A percentile compares a stretch with the other conserved stretches of the same genome.
Conservation (phyloP, 2,888 invertebrate genomes). For the Mechanitis messenoides region DNA sequence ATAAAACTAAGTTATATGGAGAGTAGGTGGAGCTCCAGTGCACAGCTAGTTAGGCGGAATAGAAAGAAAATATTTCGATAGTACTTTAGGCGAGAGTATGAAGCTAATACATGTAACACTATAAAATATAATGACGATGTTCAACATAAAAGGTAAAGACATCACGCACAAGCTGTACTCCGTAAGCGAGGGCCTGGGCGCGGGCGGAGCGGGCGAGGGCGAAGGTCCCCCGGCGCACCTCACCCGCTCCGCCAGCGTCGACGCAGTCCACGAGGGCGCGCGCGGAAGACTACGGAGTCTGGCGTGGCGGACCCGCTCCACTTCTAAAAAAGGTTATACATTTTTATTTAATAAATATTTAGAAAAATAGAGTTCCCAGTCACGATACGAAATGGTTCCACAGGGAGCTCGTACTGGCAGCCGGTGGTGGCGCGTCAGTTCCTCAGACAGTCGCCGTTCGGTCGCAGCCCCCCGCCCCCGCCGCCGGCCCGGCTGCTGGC, state of each 20-base stretch:
- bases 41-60: too few species aligned
- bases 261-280: conserved; percentile 86
- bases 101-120: too few species aligned
- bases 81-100: too few species aligned
- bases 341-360: too few species aligned
- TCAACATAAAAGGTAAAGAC: conserved; percentile 78
- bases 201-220: conserved; percentile 63
- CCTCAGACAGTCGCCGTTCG: conserved; percentile 81
- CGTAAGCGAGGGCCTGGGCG: conserved; percentile 83
- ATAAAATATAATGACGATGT: too few species aligned
- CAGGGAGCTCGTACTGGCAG: conserved; percentile 78
- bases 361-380: too few species aligned
- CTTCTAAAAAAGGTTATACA: conserved; percentile 46
- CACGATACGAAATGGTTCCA: neutral
- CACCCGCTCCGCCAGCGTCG: conserved; percentile 84
- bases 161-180: conserved; percentile 91
- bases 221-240: conserved; percentile 67
- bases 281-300: conserved; percentile 83
- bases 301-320: conserved; percentile 73
- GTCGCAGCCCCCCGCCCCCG: conserved; percentile 45
- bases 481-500: conserved; percentile 46
- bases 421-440: conserved; percentile 85
- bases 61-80: too few species aligned
- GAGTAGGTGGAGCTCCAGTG: too few species aligned
- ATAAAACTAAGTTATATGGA: too few species aligned